phyloP scores from a whole-genome alignment of 2,888 invertebrate genomes.

The Dryobotodes eremita region DNA sequence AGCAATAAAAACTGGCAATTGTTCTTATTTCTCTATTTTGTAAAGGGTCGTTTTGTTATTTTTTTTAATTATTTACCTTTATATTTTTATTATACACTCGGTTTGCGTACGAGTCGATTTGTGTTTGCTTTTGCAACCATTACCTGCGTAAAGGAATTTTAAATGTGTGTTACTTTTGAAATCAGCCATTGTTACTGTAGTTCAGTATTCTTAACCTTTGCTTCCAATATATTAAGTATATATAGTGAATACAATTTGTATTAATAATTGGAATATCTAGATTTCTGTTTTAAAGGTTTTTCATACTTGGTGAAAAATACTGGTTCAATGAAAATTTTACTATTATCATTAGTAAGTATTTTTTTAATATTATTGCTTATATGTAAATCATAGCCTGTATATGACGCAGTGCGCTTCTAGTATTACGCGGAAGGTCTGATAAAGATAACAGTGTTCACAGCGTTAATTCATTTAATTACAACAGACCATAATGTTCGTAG shows the following conservation, averaged over 20 bases:
- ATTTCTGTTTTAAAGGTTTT: background rate
- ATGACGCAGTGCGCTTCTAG: slow-evolving; percentile 9
- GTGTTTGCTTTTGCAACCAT: slow-evolving; percentile 7
- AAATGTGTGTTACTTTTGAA: slow-evolving; percentile 36
- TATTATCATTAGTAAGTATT: background rate
- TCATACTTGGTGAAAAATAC: background rate
- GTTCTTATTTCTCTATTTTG: background rate
- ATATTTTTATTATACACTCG: background rate
- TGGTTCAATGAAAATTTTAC: background rate
- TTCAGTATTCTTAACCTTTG: slow-evolving; percentile 47
- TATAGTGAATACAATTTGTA: background rate
- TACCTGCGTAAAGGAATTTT: slow-evolving; percentile 34
- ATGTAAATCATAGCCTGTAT: background rate
- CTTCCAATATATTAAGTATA: background rate
- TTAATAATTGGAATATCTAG: background rate
- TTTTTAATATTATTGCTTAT: background rate
- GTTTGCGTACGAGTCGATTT: slow-evolving; percentile 1
- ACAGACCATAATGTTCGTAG: slow-evolving; percentile 8
- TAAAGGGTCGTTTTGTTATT: background rate
- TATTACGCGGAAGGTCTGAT: slow-evolving; percentile 30
- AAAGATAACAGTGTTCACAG: slow-evolving; percentile 21
- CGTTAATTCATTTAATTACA: slow-evolving; percentile 16
- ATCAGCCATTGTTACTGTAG: slow-evolving; percentile 37
- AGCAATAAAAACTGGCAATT: background rate
- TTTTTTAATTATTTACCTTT: background rate